phyloP scores from a whole-genome alignment of 1,140 invertebrate genomes.

The Drosophila asahinai region DNA sequence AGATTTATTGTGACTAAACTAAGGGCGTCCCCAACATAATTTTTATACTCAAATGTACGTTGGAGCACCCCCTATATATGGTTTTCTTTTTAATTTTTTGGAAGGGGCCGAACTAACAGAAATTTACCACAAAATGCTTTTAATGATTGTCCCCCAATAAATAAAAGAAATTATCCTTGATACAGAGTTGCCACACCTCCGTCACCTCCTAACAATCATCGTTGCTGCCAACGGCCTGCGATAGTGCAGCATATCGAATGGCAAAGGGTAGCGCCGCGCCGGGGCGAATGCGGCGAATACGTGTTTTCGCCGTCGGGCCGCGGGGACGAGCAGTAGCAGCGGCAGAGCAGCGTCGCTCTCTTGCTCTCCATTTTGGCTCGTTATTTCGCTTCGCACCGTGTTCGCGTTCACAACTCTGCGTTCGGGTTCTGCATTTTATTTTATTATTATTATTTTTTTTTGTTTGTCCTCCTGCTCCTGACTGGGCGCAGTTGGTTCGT shows the following conservation, averaged over 20 bases:
- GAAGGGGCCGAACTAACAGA: too few relatives aligned
- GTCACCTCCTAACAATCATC: not conserved
- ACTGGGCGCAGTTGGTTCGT: constrained; percentile 15
- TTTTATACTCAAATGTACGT: too few relatives aligned
- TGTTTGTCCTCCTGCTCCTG: constrained; percentile 71
- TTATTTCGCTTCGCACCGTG: constrained; percentile 81
- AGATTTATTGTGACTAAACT: too few relatives aligned
- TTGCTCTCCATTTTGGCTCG: constrained; percentile 77
- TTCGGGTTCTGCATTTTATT: constrained; percentile 83
- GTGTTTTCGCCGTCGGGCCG: constrained; percentile 17
- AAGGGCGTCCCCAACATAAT: too few relatives aligned
- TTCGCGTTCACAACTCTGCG: constrained; percentile 80
- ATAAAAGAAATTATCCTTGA: not conserved
- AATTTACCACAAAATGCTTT: too few relatives aligned
- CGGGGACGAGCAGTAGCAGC: constrained; percentile 5
- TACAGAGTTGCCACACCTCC: not conserved
- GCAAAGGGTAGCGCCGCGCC: constrained; percentile 46
- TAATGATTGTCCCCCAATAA: too few relatives aligned
- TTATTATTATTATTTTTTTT: constrained; percentile 83
- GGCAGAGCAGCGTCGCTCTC: constrained; percentile 42
- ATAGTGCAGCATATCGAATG: constrained; percentile 31
- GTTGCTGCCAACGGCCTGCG: constrained; percentile 9
- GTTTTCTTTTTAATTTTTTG: too few relatives aligned
- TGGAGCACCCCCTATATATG: too few relatives aligned
- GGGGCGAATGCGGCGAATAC: constrained; percentile 37